Percentiles rank a stretch among this genome's conserved stretches.
Conservation (phyloP, 2,113 vertebrate genomes). For the Upupa epops region DNA sequence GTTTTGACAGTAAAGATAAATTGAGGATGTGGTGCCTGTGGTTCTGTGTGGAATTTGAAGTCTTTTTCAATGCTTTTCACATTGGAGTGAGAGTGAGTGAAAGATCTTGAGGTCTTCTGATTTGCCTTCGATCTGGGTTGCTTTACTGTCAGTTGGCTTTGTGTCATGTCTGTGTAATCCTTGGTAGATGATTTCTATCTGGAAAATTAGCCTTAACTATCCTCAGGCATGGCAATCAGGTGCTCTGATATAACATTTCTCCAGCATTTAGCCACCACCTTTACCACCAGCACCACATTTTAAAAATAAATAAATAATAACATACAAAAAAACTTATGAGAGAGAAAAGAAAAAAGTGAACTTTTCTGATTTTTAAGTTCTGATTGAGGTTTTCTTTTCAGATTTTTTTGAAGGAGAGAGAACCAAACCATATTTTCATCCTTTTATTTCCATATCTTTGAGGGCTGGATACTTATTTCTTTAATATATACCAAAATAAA, state of each 20-base stretch:
- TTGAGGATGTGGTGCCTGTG: fast-evolving
- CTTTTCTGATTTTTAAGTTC: neutral
- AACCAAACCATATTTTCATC: neutral
- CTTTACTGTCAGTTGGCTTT: neutral
- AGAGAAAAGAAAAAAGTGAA: neutral
- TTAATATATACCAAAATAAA: fast-evolving
- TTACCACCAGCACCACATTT: neutral
- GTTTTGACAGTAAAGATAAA: neutral
- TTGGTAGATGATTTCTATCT: neutral
- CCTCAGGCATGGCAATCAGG: neutral
- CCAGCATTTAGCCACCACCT: neutral
- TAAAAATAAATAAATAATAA: neutral
- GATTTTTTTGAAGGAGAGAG: neutral
- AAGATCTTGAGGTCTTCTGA: neutral
- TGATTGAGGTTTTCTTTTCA: neutral
- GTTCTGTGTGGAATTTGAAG: neutral
- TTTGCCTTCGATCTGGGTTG: neutral
- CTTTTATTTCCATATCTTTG: no score
- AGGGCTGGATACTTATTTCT: neutral
- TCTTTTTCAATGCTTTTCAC: neutral
- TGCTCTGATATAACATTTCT: neutral
- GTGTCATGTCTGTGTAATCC: fast-evolving
- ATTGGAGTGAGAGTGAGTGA: fast-evolving
- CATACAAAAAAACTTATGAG: neutral
- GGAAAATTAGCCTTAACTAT: neutral